phyloP scores from a whole-genome alignment of 1,140 invertebrate species.

The Antheraea pernyi region DNA sequence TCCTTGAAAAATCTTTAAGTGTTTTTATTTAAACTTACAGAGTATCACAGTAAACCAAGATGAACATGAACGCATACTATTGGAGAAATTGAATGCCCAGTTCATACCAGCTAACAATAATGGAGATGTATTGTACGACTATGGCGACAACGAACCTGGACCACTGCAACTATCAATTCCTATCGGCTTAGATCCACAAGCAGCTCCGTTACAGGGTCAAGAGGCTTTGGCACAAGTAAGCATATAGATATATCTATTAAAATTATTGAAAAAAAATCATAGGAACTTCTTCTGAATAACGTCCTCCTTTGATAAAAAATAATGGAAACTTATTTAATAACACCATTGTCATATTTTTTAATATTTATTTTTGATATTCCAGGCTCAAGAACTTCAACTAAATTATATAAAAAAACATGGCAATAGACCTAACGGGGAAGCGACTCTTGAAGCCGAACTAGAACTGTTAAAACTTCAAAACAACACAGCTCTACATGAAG shows the following conservation, averaged over 20 bases:
- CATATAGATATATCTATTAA: background rate
- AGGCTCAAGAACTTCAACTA: conserved; percentile 52
- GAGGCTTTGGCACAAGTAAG: conserved; percentile 59
- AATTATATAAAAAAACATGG: conserved; percentile 58
- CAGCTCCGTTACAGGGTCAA: conserved; percentile 45
- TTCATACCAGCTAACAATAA: conserved; percentile 53
- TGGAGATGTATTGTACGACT: conserved; percentile 59
- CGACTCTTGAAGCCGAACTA: conserved; percentile 66
- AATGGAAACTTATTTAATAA: background rate
- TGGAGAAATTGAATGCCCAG: conserved; percentile 61
- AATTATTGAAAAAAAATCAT: too few relatives aligned
- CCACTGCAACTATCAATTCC: conserved; percentile 66
- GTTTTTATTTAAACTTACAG: conserved; percentile 34
- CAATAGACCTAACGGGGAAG: conserved; percentile 36
- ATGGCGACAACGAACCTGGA: conserved; percentile 63
- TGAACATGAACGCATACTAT: conserved; percentile 62
- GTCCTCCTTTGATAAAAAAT: background rate
- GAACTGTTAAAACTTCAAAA: conserved; percentile 67
- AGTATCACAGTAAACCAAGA: conserved; percentile 61
- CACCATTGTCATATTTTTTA: background rate
- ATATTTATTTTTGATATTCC: conserved; percentile 16
- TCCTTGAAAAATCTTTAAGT: too few relatives aligned
- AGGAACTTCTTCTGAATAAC: too few relatives aligned
- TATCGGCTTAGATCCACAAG: conserved; percentile 57
- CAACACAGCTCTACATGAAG: conserved; percentile 32